phyloP scores from a whole-genome alignment of 2,888 invertebrate species.

The Stenichneumon culpator region DNA sequence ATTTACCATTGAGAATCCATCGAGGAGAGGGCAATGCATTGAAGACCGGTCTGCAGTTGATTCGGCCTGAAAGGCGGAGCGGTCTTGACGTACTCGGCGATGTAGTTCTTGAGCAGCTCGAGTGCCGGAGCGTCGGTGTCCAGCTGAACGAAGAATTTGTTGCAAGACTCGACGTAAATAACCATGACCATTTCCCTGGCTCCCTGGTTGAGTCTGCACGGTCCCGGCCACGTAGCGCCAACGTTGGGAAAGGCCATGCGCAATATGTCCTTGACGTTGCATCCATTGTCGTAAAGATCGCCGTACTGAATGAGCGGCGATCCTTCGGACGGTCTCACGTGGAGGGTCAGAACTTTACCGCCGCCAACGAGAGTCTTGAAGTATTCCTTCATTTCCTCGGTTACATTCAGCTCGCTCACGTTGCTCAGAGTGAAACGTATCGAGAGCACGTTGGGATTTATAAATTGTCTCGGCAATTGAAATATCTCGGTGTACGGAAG shows the following conservation, averaged over 20 bases:
- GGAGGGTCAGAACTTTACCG: slow-evolving; percentile 88
- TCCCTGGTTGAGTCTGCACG: slow-evolving; percentile 70
- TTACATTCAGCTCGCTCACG: slow-evolving; percentile 87
- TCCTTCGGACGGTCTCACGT: slow-evolving; percentile 90
- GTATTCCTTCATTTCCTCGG: slow-evolving; percentile 89
- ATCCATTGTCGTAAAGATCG: slow-evolving; percentile 88
- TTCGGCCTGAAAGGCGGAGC: slow-evolving; percentile 83
- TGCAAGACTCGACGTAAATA: slow-evolving; percentile 90
- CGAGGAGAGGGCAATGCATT: slow-evolving; percentile 93
- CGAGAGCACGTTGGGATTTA: slow-evolving; percentile 91
- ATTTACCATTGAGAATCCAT: slow-evolving; percentile 92
- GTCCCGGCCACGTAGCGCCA: slow-evolving; percentile 65
- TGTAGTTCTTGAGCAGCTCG: slow-evolving; percentile 89
- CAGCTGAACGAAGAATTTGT: slow-evolving; percentile 91
- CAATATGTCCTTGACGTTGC: slow-evolving; percentile 88
- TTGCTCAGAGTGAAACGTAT: slow-evolving; percentile 91
- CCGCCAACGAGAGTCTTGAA: slow-evolving; percentile 90
- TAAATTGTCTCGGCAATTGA: slow-evolving; percentile 91
- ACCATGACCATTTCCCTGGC: slow-evolving; percentile 84
- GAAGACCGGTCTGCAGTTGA: slow-evolving; percentile 87
- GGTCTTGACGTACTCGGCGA: slow-evolving; percentile 88
- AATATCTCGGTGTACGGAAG: slow-evolving; percentile 90
- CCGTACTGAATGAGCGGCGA: slow-evolving; percentile 92
- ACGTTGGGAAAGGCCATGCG: slow-evolving; percentile 78
- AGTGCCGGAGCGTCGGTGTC: slow-evolving; percentile 88